phyloP scores from a whole-genome alignment of 2,888 invertebrate species.

The Patella ulyssiponensis region DNA sequence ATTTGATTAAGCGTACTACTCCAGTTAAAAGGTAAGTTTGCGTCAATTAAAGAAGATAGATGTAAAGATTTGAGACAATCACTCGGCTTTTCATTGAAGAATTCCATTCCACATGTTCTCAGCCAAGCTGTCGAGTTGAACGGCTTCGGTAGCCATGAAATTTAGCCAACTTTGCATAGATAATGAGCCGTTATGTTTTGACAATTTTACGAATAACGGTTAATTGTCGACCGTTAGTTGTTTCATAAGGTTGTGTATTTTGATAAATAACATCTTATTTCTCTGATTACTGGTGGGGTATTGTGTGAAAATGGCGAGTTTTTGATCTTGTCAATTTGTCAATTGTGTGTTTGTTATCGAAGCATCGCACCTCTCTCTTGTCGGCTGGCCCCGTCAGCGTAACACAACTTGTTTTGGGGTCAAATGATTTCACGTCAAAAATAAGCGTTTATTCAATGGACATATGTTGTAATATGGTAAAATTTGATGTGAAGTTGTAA shows the following conservation, averaged over 20 bases:
- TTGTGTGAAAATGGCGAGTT: background rate
- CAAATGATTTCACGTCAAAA: background rate
- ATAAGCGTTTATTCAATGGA: background rate
- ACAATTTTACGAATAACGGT: background rate
- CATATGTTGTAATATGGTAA: background rate
- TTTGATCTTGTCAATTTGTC: background rate
- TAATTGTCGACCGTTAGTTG: background rate
- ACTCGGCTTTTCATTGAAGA: slow-evolving; percentile 2
- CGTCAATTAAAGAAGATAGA: background rate
- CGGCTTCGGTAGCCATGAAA: slow-evolving; percentile 11
- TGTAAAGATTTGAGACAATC: background rate
- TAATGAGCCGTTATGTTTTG: slow-evolving; percentile 5
- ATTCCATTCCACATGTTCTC: background rate
- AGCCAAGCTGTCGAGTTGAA: background rate
- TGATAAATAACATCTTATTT: background rate
- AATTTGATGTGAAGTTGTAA: background rate
- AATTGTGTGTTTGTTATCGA: background rate
- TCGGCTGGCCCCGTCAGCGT: background rate
- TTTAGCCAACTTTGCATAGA: slow-evolving; percentile 9
- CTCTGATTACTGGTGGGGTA: background rate
- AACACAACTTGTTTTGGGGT: background rate
- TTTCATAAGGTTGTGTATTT: background rate
- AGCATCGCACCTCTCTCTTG: slow-evolving; percentile 4
- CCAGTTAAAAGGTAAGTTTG: background rate
- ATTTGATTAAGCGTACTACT: background rate